Percentiles rank a stretch among this genome's conserved stretches.
phyloP scores from a whole-genome alignment of 2,797 vertebrate species.

The Tadarida brasiliensis region DNA sequence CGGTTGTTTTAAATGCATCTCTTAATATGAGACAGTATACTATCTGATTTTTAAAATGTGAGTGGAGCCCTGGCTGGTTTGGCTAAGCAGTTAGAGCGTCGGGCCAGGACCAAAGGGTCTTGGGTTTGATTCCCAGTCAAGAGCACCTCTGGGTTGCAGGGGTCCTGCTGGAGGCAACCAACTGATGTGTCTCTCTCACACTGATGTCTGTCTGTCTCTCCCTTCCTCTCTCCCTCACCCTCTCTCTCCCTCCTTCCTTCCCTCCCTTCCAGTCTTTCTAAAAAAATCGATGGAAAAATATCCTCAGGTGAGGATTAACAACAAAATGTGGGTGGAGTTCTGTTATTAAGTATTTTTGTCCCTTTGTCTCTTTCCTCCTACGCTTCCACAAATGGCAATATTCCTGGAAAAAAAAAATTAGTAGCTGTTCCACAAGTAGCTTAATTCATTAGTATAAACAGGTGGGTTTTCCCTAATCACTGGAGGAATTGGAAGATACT shows the following conservation, averaged over 20 bases:
- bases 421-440: conserved; percentile 40
- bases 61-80: neutral
- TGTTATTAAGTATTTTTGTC: conserved; percentile 47
- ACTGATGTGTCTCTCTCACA: too few relatives aligned
- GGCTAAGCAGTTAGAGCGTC: too few relatives aligned
- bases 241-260: too few relatives aligned
- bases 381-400: conserved; percentile 41
- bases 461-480: neutral
- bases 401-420: neutral
- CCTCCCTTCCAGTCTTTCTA: too few relatives aligned
- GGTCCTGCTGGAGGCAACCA: too few relatives aligned
- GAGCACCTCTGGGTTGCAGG: too few relatives aligned
- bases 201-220: too few relatives aligned
- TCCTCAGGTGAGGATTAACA: too few relatives aligned
- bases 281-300: too few relatives aligned
- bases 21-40: neutral
- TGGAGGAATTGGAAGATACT: conserved; percentile 64
- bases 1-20: neutral
- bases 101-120: too few relatives aligned
- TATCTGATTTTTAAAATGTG: neutral
- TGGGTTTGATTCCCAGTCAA: too few relatives aligned
- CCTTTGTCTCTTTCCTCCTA: neutral
- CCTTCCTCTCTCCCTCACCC: too few relatives aligned
- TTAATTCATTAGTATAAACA: conserved; percentile 26
- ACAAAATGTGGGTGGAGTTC: neutral